A percentile compares a stretch with the other conserved stretches of the same genome.
phyloP scores from a whole-genome alignment of 2,888 invertebrate genomes.

The Heliconius erato region DNA sequence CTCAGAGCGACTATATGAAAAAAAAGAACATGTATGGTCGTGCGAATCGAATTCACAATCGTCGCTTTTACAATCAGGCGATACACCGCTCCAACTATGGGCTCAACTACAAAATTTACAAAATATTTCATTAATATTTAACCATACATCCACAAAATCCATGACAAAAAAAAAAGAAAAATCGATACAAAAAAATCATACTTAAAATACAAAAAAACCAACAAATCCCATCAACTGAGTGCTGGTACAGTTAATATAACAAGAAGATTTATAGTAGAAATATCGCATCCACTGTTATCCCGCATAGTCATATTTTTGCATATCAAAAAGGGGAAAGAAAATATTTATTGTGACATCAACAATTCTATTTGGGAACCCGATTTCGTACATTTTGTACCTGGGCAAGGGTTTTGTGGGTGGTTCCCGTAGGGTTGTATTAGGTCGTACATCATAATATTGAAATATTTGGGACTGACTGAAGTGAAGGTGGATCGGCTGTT shows the following conservation, averaged over 20 bases:
- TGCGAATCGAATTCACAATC: background rate
- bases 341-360: constrained; percentile 71
- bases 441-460: constrained; percentile 83
- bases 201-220: background rate
- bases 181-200: too few relatives aligned
- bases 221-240: constrained; percentile 60
- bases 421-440: constrained; percentile 68
- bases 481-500: constrained; percentile 68
- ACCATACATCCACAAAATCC: too few relatives aligned
- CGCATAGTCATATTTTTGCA: constrained; percentile 81
- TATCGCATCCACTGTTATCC: constrained; percentile 71
- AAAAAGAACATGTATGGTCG: too few relatives aligned
- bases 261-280: constrained; percentile 81
- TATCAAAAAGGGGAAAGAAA: constrained; percentile 70
- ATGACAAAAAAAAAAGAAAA: too few relatives aligned
- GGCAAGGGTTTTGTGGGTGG: constrained; percentile 32
- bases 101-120: too few relatives aligned
- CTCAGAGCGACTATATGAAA: too few relatives aligned
- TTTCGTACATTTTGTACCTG: constrained; percentile 6
- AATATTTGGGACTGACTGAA: constrained; percentile 68
- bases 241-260: constrained; percentile 78
- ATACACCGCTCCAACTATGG: too few relatives aligned
- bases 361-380: constrained; percentile 56
- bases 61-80: background rate
- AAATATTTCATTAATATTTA: too few relatives aligned